phyloP scores from a whole-genome alignment of 2,888 invertebrate species.

The Drosophila paramelanica region DNA sequence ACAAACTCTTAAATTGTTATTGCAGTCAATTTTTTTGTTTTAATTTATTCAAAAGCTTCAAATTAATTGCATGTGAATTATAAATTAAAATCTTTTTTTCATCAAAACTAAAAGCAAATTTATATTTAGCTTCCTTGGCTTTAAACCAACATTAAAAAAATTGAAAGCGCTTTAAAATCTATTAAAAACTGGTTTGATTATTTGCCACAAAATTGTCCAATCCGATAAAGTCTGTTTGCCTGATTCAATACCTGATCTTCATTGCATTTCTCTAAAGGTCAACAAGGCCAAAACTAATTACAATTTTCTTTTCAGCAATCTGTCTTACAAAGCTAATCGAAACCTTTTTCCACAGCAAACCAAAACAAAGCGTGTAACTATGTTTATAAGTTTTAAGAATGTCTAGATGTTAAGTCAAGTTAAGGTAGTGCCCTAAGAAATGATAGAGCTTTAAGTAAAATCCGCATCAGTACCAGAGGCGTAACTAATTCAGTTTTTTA shows the following conservation, averaged over 20 bases:
- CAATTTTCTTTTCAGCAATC: slow-evolving; percentile 69
- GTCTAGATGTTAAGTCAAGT: slow-evolving; percentile 45
- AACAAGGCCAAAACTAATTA: slow-evolving; percentile 43
- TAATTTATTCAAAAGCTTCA: too few species aligned
- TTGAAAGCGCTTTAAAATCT: neutral
- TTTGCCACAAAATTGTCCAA: neutral
- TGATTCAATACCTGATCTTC: neutral
- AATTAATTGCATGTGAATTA: neutral
- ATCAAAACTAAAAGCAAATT: too few species aligned
- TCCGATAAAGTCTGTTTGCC: slow-evolving; percentile 15
- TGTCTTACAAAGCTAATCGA: slow-evolving; percentile 55
- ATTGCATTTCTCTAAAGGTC: slow-evolving; percentile 29
- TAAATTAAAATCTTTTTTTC: neutral
- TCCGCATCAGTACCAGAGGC: slow-evolving; percentile 56
- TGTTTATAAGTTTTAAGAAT: slow-evolving; percentile 59
- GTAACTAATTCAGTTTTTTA: slow-evolving; percentile 63
- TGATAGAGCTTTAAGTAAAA: slow-evolving; percentile 61
- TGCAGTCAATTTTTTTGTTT: too few species aligned
- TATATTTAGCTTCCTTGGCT: too few species aligned
- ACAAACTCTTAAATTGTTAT: too few species aligned
- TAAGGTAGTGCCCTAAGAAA: slow-evolving; percentile 59
- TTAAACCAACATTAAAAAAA: too few species aligned
- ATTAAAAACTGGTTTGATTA: neutral
- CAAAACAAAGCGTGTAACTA: slow-evolving; percentile 66
- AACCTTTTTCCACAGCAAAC: slow-evolving; percentile 76